Evolutionary conservation across 1,140 invertebrate genomes (phyloP).

Genomic region (Ooceraea biroi): DNA sequence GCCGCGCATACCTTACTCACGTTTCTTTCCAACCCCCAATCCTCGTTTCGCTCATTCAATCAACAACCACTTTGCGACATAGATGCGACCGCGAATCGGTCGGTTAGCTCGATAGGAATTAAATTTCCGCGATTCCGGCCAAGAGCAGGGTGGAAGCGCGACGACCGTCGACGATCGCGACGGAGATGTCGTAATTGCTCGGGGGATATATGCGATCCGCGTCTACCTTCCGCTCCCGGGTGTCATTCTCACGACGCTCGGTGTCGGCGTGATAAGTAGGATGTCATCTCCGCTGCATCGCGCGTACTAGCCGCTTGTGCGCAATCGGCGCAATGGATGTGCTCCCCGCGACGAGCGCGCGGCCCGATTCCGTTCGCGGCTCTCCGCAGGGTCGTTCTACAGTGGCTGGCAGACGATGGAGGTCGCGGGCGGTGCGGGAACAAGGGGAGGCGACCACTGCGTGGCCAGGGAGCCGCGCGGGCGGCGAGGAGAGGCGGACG

Average conservation of each 20-base stretch:
- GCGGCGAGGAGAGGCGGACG: background rate
- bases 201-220: slow-evolving; percentile 15
- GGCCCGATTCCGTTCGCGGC: slow-evolving; percentile 64
- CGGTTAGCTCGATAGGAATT: slow-evolving; percentile 37
- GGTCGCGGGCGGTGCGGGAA: slow-evolving; percentile 64
- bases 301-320: background rate
- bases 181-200: slow-evolving; percentile 38
- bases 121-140: slow-evolving; percentile 33
- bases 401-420: slow-evolving; percentile 78
- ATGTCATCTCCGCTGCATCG: slow-evolving; percentile 63
- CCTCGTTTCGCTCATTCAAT: too few relatives aligned
- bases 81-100: background rate
- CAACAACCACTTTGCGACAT: too few relatives aligned
- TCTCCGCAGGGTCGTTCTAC: slow-evolving; percentile 75
- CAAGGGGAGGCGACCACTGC: slow-evolving; percentile 1
- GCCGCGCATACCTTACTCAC: background rate
- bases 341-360: slow-evolving; percentile 53
- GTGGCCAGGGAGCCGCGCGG: background rate
- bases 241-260: slow-evolving; percentile 10
- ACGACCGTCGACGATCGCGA: slow-evolving; percentile 2
- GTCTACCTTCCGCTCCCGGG: slow-evolving; percentile 17
- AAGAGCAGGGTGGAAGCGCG: background rate
- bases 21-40: background rate
- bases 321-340: slow-evolving; percentile 43
- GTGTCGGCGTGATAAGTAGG: slow-evolving; percentile 73